Conservation (phyloP, 1,140 invertebrate genomes). For the Trichonephila clavata region DNA sequence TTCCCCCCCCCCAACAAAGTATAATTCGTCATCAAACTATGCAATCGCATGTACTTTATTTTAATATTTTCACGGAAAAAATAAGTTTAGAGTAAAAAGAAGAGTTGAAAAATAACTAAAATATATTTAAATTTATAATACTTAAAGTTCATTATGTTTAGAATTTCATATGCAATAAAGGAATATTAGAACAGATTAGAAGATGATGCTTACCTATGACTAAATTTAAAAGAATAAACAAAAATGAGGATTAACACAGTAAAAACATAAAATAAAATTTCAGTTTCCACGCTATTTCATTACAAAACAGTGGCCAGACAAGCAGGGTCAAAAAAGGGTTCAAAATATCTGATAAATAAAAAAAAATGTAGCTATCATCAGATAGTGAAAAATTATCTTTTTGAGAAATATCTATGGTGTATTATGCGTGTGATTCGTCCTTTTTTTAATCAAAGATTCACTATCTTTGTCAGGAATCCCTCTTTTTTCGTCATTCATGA, state of each 20-base stretch:
- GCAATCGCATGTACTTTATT: no score
- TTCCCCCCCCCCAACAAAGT: no score
- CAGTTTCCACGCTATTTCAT: slow-evolving; percentile 1
- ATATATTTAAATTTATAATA: no score
- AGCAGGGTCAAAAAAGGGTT: neutral
- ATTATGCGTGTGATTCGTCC: neutral
- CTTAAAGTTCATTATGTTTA: no score
- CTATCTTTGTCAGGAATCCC: slow-evolving; percentile 14
- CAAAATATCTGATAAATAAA: neutral
- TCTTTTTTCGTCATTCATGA: slow-evolving; percentile 8
- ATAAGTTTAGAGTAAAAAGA: no score
- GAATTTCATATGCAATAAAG: no score
- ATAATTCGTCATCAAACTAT: no score
- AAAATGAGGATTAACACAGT: slow-evolving; percentile 5
- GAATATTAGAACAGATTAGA: no score
- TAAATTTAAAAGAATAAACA: slow-evolving; percentile 1
- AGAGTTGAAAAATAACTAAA: no score
- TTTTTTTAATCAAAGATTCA: slow-evolving; percentile 27
- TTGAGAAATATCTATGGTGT: neutral
- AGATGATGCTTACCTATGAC: slow-evolving; percentile 10
- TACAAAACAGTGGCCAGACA: neutral
- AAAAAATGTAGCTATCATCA: slow-evolving; percentile 1
- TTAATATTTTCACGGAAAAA: no score
- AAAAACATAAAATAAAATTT: slow-evolving; percentile 43
- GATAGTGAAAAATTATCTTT: neutral